Evolutionary conservation across 1,140 invertebrate species (phyloP), one percentile per base, ranked within the genome.

Genomic region (Caenorhabditis inopinata): DNA sequence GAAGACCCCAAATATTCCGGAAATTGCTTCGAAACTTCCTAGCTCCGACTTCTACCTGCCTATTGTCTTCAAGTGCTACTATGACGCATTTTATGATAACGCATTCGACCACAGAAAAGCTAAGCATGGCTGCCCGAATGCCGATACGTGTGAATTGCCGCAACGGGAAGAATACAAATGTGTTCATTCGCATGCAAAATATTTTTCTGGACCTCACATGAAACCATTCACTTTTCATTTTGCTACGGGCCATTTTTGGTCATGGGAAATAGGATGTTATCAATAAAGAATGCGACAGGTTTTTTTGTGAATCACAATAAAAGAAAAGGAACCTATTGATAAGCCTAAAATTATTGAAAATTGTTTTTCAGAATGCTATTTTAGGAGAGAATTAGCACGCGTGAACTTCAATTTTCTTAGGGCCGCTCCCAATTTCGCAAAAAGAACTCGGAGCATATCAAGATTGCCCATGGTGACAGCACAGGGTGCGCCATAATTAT

Each of bases 181-280:
- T 68, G n/a, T 68, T 7, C 58, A 68, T 68, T 68, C 58, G 23
- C 29, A 68, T 38, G 58, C 58, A n/a, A 32, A 68, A 68, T 68
- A 68, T n/a, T 68, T 11, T 21, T 68, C 58, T 9, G 58, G 58
- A 21, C 58, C 58, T 6, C 58, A 14, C 14, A 68, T 68, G 58
- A 32, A 68, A 68, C 58, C 58, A 42, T 68, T 68, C 18, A 68
- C 58, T 18, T 68, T 42, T 38, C 58, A 68, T 68, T 68, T 68
- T 18, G 35, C 58, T 3, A 68, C 16, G 35, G 21, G 38, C 38
- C 21, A 29, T 21, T 68, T 68, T 25, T 68, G 58, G 58, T 38
- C 58, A n/a, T 38, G 38, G 38, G 58, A 68, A 11, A 68, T 68
- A 29, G 58, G 58, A 25, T 68, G 58, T 38, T 38, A 42, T 68